Conservation (phyloP, 2,113 vertebrate species). For the Platanista minor region DNA sequence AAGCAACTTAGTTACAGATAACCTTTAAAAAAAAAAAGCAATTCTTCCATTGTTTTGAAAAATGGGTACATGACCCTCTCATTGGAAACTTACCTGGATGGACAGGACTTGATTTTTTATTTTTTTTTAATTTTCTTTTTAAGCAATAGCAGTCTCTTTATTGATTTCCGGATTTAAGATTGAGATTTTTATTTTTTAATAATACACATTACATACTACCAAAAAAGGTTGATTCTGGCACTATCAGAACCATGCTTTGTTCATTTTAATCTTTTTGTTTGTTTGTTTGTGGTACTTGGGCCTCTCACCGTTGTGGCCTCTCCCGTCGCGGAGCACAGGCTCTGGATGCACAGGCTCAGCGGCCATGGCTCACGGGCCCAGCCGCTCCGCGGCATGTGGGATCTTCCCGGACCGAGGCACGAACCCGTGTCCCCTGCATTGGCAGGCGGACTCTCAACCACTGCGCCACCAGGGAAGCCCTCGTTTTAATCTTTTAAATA, state of each 20-base stretch:
- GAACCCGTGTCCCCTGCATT: too few relatives aligned
- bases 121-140: slow-evolving; percentile 37
- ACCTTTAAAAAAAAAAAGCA: background rate
- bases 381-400: too few relatives aligned
- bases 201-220: background rate
- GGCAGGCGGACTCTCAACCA: too few relatives aligned
- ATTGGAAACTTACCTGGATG: background rate
- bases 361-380: too few relatives aligned
- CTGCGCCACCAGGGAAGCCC: too few relatives aligned
- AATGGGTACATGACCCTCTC: background rate
- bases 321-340: too few relatives aligned
- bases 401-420: too few relatives aligned
- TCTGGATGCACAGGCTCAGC: too few relatives aligned
- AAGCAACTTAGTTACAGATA: background rate
- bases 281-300: too few relatives aligned
- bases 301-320: too few relatives aligned
- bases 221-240: background rate
- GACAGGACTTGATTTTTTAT: background rate
- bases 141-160: too few relatives aligned
- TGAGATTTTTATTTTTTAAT: background rate
- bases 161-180: too few relatives aligned
- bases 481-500: background rate
- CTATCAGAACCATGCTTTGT: background rate
- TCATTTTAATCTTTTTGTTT: background rate
- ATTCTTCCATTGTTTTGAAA: slow-evolving; percentile 23